Percentiles rank a stretch among this genome's conserved stretches.
These are phyloP conservation scores for Chaetops frenatus DNA, from an alignment of 2,113 vertebrate species.

Conservation along the genomic window DNA sequence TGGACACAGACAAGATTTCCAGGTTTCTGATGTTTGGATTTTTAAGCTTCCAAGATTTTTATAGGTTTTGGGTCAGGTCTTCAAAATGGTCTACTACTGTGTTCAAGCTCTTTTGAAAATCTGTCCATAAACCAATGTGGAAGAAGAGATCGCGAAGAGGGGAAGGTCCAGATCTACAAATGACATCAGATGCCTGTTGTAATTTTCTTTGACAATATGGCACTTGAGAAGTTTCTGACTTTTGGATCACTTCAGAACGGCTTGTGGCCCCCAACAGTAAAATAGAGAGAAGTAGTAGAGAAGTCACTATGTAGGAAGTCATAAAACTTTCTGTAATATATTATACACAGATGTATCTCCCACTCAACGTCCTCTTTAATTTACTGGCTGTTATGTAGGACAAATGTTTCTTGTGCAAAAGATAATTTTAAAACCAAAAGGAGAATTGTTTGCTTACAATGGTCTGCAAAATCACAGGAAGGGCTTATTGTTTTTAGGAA, in stretches of 20 bases:
- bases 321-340: not conserved
- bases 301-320: not conserved
- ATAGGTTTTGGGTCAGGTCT: not conserved
- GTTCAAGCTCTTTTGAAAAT: not conserved
- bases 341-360: not conserved
- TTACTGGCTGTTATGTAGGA: not conserved
- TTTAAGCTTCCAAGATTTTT: not conserved
- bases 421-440: slow-evolving; percentile 22
- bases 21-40: not conserved
- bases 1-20: not conserved
- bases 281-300: no score
- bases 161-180: not conserved
- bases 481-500: slow-evolving; percentile 1
- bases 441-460: not conserved
- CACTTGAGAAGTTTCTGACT: not conserved
- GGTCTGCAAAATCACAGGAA: slow-evolving; percentile 8
- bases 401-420: slow-evolving; percentile 1
- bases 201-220: not conserved
- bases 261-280: not conserved
- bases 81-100: not conserved
- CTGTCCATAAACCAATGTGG: not conserved
- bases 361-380: not conserved
- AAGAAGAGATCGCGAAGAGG: not conserved
- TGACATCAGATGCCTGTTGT: not conserved
- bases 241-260: not conserved